These are phyloP conservation scores for Burhinus oedicnemus DNA, from an alignment of 2,113 vertebrate genomes.

Conservation along the genomic window DNA sequence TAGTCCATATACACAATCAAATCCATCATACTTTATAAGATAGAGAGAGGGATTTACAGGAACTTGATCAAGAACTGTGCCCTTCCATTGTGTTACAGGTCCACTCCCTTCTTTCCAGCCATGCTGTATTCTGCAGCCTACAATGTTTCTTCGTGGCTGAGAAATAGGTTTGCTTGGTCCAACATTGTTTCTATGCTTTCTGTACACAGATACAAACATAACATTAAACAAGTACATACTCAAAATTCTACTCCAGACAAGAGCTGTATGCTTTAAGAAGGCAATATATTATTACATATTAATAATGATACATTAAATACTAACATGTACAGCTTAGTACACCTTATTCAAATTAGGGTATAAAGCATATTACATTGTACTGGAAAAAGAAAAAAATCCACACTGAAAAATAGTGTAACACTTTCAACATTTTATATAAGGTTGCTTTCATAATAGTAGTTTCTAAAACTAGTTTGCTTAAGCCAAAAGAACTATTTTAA, in stretches of 20 bases:
- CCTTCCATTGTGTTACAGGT: constrained; percentile 92
- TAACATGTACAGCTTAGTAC: neutral
- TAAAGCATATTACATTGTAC: neutral
- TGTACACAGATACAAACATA: constrained; percentile 75
- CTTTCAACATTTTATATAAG: neutral
- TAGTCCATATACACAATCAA: constrained; percentile 96
- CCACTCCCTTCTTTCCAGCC: constrained; percentile 93
- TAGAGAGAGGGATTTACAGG: constrained; percentile 96
- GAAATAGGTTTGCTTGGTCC: constrained; percentile 90
- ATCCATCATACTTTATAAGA: constrained; percentile 97
- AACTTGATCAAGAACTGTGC: constrained; percentile 95
- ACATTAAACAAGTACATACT: constrained; percentile 17
- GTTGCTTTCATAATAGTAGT: neutral
- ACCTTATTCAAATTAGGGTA: neutral
- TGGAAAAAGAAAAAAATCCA: neutral
- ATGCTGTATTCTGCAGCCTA: constrained; percentile 96
- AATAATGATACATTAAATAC: neutral
- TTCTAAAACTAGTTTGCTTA: constrained; percentile 6
- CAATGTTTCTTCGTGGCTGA: constrained; percentile 90
- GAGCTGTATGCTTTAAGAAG: neutral
- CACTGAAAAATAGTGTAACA: neutral
- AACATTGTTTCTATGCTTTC: constrained; percentile 94
- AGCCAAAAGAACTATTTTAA: constrained; percentile 7
- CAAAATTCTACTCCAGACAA: neutral
- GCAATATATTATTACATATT: neutral